Evolutionary conservation across 2,113 vertebrate genomes (phyloP).

Genomic region (Engystomops pustulosus): DNA sequence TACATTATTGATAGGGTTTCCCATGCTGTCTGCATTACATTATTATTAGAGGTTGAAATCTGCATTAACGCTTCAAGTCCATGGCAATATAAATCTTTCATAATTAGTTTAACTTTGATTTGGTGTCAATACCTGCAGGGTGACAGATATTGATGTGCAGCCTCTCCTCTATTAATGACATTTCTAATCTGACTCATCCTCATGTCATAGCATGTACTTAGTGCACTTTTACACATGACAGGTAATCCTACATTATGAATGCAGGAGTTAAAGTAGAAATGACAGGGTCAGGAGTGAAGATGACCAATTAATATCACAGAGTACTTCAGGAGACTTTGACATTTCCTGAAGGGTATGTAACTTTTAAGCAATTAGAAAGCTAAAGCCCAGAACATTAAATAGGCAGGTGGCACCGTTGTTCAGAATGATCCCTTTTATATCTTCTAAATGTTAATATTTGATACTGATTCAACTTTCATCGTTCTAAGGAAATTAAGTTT

Average conservation of each 20-base stretch:
- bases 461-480: background rate
- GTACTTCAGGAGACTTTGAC: slow-evolving; percentile 53
- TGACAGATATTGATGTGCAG: slow-evolving; percentile 55
- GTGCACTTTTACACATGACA: slow-evolving; percentile 40
- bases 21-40: slow-evolving; percentile 14
- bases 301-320: slow-evolving; percentile 50
- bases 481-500: no score
- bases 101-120: slow-evolving; percentile 49
- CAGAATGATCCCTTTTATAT: background rate
- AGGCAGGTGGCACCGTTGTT: slow-evolving; percentile 25
- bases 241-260: slow-evolving; percentile 51
- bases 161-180: slow-evolving; percentile 41
- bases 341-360: slow-evolving; percentile 53
- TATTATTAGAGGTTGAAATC: slow-evolving; percentile 44
- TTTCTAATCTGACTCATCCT: slow-evolving; percentile 55
- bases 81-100: slow-evolving; percentile 36
- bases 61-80: slow-evolving; percentile 29
- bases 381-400: background rate
- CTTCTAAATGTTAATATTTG: background rate
- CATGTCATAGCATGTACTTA: slow-evolving; percentile 51
- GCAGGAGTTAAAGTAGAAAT: slow-evolving; percentile 35
- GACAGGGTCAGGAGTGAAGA: slow-evolving; percentile 54
- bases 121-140: slow-evolving; percentile 49
- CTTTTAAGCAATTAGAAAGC: slow-evolving; percentile 45
- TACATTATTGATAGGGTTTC: slow-evolving; percentile 39